Percentiles rank a stretch among this genome's conserved stretches.
Evolutionary conservation across 2,113 vertebrate species (phyloP).

Genomic region (Acrocephalus kingi): DNA sequence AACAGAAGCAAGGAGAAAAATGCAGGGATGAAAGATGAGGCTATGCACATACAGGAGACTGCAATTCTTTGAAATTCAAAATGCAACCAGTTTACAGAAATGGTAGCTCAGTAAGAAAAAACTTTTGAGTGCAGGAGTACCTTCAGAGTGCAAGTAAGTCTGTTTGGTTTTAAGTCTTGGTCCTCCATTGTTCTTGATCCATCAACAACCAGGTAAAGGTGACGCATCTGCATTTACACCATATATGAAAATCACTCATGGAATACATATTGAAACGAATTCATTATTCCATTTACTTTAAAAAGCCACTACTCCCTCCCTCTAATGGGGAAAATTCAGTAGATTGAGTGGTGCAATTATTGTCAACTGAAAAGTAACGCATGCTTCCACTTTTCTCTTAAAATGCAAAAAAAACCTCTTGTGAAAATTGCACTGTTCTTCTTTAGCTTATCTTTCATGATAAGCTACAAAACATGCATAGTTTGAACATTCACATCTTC

Average conservation of each 20-base stretch:
- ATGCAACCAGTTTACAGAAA: neutral
- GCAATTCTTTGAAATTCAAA: neutral
- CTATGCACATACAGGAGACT: neutral
- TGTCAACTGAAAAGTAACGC: neutral
- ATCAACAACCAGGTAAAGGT: conserved; percentile 91
- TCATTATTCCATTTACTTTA: neutral
- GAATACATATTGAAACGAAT: neutral
- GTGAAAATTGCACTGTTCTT: neutral
- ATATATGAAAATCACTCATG: neutral
- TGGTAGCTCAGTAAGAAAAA: neutral
- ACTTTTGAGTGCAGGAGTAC: conserved; percentile 55
- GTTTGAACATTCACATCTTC: neutral
- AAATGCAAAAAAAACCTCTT: neutral
- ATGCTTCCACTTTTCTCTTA: neutral
- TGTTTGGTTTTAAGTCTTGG: conserved; percentile 93
- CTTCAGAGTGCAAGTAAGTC: conserved; percentile 90
- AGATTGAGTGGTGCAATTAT: neutral
- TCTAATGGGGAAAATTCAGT: neutral
- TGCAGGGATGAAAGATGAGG: neutral
- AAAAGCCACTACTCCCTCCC: neutral
- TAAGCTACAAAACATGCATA: neutral
- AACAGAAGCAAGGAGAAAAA: neutral
- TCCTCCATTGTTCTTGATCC: conserved; percentile 96
- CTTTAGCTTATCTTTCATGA: neutral
- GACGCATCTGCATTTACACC: conserved; percentile 87